Conservation (phyloP, 2,113 vertebrate species). For the Periophthalmus modestus region DNA sequence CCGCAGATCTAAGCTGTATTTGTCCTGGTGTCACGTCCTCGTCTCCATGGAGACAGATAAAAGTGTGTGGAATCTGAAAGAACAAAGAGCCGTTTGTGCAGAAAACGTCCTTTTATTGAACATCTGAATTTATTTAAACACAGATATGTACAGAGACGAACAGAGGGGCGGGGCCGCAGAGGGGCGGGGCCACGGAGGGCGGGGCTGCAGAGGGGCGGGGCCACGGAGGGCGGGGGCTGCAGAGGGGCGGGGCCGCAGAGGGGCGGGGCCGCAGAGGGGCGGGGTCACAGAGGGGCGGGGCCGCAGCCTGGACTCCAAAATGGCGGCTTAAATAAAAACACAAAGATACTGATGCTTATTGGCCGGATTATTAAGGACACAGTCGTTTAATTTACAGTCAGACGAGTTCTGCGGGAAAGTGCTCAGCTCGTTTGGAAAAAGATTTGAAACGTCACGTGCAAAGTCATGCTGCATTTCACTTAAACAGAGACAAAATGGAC, state of each 20-base stretch:
- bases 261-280: too few species aligned
- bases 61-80: background rate
- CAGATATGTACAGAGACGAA: constrained; percentile 51
- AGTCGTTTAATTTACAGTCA: constrained; percentile 71
- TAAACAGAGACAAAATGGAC: background rate
- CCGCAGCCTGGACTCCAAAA: constrained; percentile 38
- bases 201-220: too few species aligned
- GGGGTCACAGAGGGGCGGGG: constrained; percentile 28
- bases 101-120: constrained; percentile 47
- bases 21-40: too few species aligned
- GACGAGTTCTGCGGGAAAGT: constrained; percentile 67
- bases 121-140: constrained; percentile 52
- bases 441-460: background rate
- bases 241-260: too few species aligned
- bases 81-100: constrained; percentile 13
- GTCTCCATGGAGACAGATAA: too few species aligned
- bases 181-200: too few species aligned
- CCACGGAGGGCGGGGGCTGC: too few species aligned
- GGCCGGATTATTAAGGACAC: constrained; percentile 50
- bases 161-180: too few species aligned
- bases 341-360: constrained; percentile 50
- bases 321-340: constrained; percentile 68
- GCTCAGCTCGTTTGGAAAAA: constrained; percentile 55
- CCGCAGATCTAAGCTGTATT: too few species aligned
- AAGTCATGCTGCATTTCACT: constrained; percentile 7